Base-by-base conservation (phyloP, 2,888 invertebrate genomes). In the Idaea dimidiata region DNA sequence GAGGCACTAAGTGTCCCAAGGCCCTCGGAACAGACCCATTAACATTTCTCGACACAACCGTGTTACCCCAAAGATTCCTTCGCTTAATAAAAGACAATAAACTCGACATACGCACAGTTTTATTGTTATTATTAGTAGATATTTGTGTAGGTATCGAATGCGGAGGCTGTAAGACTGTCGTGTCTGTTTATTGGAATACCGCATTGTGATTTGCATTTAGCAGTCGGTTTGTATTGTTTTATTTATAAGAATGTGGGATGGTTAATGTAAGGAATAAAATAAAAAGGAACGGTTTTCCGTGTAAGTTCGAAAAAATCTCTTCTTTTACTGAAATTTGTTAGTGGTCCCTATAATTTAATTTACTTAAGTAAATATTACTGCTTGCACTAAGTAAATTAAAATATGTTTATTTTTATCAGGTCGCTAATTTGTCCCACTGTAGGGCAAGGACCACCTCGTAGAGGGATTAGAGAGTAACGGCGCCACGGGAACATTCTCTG, bases 91-190 rank as follows among this genome's bases (percentile, higher is more conserved):
- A 43, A 43, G 43, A 43, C 43, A 14, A 43, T 43, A 43, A 54
- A 55, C 31, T 17, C 59, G 59, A 64, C 65, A 65, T 61, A 62
- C 66, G 62, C 57, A 64, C 70, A 55, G 64, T 68, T 71, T 69
- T 71, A 71, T 68, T 68, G 62, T 71, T 66, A 67, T 68, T 66
- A 67, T 68, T 69, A 70, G 68, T 63, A 66, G 64, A 68, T 69
- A 65, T 67, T 74, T 74, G 70, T 68, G 75, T 75, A 75, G 43
- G 43, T 72, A 70, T 74, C 68, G 68, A 69, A 66, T 63, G 67
- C 71, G 67, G 69, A 67, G 68, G 67, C 67, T 65, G 62, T 70
- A 14, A 43, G 43, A 14, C 14, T 43, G 43, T 43, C 43, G 43
- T 14, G 43, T 43, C 43, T 43, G 43, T 43, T 43, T 43, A 43